Evolutionary conservation across 2,888 invertebrate genomes (phyloP).

Genomic region (Ornithoptera alexandrae): DNA sequence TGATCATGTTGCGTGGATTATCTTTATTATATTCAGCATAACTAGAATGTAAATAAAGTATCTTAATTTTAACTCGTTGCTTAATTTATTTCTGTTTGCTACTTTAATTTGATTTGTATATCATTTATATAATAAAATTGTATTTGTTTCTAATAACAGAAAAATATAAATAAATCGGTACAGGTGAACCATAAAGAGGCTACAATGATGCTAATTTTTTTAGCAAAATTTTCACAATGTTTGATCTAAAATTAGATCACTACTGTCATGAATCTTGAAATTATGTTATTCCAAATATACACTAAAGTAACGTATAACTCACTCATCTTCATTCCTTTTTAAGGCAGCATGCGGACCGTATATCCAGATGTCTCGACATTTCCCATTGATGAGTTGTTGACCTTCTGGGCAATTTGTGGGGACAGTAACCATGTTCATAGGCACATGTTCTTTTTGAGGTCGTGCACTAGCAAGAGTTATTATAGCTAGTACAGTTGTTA

Average conservation of each 20-base stretch:
- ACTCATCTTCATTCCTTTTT: not conserved
- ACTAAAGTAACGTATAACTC: not conserved
- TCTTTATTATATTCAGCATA: not conserved
- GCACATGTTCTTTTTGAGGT: conserved; percentile 21
- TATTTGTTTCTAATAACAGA: too few species aligned
- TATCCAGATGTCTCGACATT: conserved; percentile 36
- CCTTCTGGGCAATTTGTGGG: conserved; percentile 38
- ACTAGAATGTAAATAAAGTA: conserved; percentile 6
- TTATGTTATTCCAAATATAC: not conserved
- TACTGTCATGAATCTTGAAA: not conserved
- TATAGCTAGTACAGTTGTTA: conserved; percentile 29
- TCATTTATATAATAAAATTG: too few species aligned
- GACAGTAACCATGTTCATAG: conserved; percentile 33
- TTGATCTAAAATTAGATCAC: not conserved
- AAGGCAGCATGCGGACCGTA: not conserved
- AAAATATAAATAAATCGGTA: too few species aligned
- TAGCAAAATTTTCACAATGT: not conserved
- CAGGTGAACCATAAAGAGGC: too few species aligned
- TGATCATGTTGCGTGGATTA: conserved; percentile 31
- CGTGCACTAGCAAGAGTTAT: conserved; percentile 34
- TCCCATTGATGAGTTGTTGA: conserved; percentile 35
- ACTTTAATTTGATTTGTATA: too few species aligned
- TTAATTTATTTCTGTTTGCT: too few species aligned
- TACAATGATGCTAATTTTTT: not conserved
- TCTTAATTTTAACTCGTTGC: not conserved